Base-by-base conservation (phyloP, 1,140 invertebrate genomes). In the Drosophila malerkotliana region DNA sequence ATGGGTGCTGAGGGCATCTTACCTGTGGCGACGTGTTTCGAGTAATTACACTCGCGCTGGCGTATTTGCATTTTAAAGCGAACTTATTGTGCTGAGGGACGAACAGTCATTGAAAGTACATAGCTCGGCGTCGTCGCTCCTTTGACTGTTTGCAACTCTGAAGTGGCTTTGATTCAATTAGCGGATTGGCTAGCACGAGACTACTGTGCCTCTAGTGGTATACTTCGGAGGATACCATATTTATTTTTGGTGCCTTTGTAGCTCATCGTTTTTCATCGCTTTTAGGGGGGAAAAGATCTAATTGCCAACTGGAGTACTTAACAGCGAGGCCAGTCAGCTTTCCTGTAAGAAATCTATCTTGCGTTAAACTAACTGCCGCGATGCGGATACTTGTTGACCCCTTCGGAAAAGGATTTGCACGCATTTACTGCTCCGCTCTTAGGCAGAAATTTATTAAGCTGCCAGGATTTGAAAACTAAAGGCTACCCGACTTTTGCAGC, bases 1-100 rank as follows among this genome's bases (percentile, higher is more conserved):
- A 7, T 48, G 49, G 28, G 34, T 47, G 55, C 53, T 18, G 41
- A 15, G 41, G 56, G n/a, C 39, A 10, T 15, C 44, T 18, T 9
- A 30, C 47, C 15, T 79, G 48, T 45, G 72, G 59, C 74, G 87
- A 87, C 82, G 78, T 87, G 79, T 88, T 87, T 87, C 79, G 83
- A 87, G 79, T 88, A 88, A 87, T 87, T 87, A 83, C 82, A 62
- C 82, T 72, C 79, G 62, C 73, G 61, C 72, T 77, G 78, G 82
- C 79, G 82, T 87, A 82, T 88, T 88, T 76, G 79, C 83, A 88
- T 88, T 87, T 88, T 78, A 69, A 76, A 73, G 77, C 59, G 77
- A 79, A 73, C 68, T 79, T 84, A 84, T 83, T 79, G 67, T 68
- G 54, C 52, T 74, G 73, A 21, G 49, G 53, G 71, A 34, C 26